Percentiles rank a stretch among this genome's conserved stretches.
phyloP scores from a whole-genome alignment of 2,797 vertebrate species.

The Fratercula arctica region DNA sequence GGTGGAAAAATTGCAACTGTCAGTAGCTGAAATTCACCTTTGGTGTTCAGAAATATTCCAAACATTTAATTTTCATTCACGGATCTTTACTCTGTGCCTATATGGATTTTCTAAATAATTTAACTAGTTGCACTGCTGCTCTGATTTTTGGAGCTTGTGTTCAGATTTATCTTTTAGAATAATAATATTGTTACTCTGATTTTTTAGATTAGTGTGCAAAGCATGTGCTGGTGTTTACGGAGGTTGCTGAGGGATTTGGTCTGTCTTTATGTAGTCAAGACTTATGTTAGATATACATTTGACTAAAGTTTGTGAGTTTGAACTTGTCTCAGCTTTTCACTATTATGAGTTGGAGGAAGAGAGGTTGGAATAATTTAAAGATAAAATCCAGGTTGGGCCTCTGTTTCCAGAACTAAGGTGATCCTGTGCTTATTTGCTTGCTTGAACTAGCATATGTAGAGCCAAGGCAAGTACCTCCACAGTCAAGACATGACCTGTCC shows the following conservation, averaged over 20 bases:
- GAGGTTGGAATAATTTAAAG: background rate
- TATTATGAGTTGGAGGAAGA: background rate
- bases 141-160: background rate
- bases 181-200: background rate
- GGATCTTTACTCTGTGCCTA: slow-evolving; percentile 22
- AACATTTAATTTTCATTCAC: slow-evolving; percentile 11
- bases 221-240: background rate
- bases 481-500: background rate
- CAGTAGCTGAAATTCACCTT: background rate
- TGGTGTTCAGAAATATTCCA: background rate
- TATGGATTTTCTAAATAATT: background rate
- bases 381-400: background rate
- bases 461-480: background rate
- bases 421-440: background rate
- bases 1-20: background rate
- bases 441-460: background rate
- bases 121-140: background rate
- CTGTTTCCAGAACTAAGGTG: background rate
- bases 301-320: background rate
- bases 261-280: background rate
- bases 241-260: background rate
- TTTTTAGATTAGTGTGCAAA: background rate
- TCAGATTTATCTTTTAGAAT: background rate
- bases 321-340: background rate
- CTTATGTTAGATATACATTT: background rate